Conservation (phyloP, 2,797 vertebrate genomes). For the Lerista edwardsae region DNA sequence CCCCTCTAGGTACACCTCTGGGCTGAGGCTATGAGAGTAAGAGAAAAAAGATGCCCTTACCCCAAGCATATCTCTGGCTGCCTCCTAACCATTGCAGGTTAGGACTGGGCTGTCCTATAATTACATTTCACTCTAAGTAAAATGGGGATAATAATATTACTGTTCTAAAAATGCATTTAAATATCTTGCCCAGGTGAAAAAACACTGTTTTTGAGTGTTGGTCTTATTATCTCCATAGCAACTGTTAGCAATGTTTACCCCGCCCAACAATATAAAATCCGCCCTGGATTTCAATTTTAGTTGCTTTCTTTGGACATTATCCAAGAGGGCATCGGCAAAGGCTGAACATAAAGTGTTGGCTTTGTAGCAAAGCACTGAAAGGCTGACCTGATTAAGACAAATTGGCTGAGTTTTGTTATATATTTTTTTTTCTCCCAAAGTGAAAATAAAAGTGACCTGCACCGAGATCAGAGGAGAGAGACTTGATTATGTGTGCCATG, state of each 20-base stretch:
- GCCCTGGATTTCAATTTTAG: background rate
- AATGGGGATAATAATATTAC: background rate
- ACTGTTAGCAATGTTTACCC: background rate
- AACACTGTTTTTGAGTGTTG: background rate
- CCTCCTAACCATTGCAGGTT: too few species aligned
- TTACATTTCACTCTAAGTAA: background rate
- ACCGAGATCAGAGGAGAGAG: background rate
- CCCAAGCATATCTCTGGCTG: too few species aligned
- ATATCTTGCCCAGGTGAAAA: background rate
- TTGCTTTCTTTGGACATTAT: background rate
- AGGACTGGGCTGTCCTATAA: too few species aligned
- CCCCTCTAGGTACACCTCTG: too few species aligned
- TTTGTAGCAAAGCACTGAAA: slow-evolving; percentile 3
- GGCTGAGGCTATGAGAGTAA: too few species aligned
- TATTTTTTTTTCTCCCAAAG: background rate
- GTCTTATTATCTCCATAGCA: background rate
- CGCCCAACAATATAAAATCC: background rate
- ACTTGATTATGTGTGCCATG: background rate
- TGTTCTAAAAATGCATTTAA: background rate
- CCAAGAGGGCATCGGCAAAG: background rate
- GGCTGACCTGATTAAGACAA: background rate
- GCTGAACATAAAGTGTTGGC: background rate
- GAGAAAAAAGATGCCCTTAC: too few species aligned
- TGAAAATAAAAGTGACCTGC: slow-evolving; percentile 16
- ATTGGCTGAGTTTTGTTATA: background rate